Conservation (phyloP, 2,797 vertebrate species). For the Sarcoramphus papa region DNA sequence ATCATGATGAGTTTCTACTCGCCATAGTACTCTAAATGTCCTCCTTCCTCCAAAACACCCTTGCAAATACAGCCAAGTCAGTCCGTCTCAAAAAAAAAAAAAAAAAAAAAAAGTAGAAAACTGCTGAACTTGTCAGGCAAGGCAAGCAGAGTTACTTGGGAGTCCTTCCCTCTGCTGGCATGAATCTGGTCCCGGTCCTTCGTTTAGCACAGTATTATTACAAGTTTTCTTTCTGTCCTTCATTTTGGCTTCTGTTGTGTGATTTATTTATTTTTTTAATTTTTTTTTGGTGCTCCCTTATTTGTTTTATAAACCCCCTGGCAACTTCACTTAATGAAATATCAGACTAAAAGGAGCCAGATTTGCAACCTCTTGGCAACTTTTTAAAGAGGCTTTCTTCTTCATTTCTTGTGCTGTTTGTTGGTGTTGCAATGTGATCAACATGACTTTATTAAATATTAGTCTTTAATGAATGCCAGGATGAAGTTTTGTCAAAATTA, state of each 20-base stretch:
- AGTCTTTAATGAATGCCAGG: background rate
- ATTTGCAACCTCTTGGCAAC: background rate
- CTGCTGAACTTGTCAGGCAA: background rate
- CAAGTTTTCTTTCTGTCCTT: background rate
- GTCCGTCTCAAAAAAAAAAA: background rate
- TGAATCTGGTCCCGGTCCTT: background rate
- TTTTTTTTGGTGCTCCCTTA: background rate
- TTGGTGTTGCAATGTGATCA: background rate
- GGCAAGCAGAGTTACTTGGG: background rate
- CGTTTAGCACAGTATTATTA: background rate
- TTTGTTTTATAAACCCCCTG: background rate
- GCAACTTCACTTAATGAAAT: background rate
- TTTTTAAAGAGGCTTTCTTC: background rate
- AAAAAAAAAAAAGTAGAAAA: background rate
- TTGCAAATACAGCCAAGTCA: background rate
- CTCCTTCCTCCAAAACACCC: background rate
- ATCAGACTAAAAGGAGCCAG: background rate
- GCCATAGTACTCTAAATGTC: background rate
- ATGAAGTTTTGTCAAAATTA: background rate
- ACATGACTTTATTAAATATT: background rate
- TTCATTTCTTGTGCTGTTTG: background rate
- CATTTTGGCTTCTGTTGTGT: background rate
- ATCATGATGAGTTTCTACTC: background rate
- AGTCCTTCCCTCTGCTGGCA: background rate
- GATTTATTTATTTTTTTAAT: background rate